phyloP scores from a whole-genome alignment of 2,888 invertebrate species.

The Pterobdella sp. region DNA sequence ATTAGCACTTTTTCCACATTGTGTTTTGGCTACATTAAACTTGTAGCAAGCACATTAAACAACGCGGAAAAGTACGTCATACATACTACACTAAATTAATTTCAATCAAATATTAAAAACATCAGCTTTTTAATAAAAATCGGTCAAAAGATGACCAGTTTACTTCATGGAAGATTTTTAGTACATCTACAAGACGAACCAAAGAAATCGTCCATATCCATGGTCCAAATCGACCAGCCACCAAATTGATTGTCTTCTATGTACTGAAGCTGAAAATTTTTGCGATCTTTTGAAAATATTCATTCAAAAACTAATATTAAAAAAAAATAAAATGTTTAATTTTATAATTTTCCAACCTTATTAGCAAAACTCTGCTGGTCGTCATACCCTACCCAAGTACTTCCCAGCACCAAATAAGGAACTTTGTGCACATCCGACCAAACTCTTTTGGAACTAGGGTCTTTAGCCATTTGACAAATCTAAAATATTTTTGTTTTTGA shows the following conservation, averaged over 20 bases:
- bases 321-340: background rate
- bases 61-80: too few species aligned
- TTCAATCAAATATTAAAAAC: too few species aligned
- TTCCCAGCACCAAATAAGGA: conserved; percentile 10
- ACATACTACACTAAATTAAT: too few species aligned
- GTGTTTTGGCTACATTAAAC: too few species aligned
- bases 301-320: background rate
- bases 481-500: background rate
- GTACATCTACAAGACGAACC: too few species aligned
- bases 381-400: conserved; percentile 15
- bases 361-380: conserved; percentile 4
- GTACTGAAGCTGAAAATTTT: conserved; percentile 21
- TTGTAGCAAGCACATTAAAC: too few species aligned
- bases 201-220: conserved; percentile 29
- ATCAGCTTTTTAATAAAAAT: too few species aligned
- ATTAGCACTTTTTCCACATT: too few species aligned
- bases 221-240: conserved; percentile 25
- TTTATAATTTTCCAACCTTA: background rate
- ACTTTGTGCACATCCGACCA: conserved; percentile 22
- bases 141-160: too few species aligned
- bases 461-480: conserved; percentile 9
- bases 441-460: background rate
- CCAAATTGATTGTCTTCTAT: conserved; percentile 15
- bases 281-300: background rate
- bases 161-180: too few species aligned